Evolutionary conservation across 2,797 vertebrate species (phyloP).

Genomic region (Crocidura indochinensis): DNA sequence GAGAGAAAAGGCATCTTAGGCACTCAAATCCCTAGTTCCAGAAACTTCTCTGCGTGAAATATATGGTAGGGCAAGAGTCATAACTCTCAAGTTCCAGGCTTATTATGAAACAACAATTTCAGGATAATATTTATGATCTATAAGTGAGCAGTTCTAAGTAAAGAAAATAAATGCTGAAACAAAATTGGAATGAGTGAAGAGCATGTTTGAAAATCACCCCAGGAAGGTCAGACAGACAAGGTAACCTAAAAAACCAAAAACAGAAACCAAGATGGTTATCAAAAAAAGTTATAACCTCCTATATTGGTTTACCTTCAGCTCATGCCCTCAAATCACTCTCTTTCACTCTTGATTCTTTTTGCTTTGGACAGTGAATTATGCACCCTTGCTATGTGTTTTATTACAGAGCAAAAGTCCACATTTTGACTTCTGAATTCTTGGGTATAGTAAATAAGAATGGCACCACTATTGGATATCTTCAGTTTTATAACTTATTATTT

Average conservation of each 20-base stretch:
- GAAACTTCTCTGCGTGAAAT: not conserved
- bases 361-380: not conserved
- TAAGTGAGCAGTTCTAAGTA: slow-evolving; percentile 38
- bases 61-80: not conserved
- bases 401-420: too few species aligned
- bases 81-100: not conserved
- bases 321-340: not conserved
- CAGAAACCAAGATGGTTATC: not conserved
- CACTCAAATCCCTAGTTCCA: not conserved
- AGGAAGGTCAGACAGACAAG: slow-evolving; percentile 1
- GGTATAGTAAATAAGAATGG: too few species aligned
- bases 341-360: not conserved
- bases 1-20: slow-evolving; percentile 25
- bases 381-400: not conserved
- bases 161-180: slow-evolving; percentile 12
- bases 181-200: not conserved
- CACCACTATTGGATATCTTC: too few species aligned
- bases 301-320: not conserved
- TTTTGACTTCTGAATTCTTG: too few species aligned
- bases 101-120: slow-evolving; percentile 5
- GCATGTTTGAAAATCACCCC: slow-evolving; percentile 25
- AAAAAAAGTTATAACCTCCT: not conserved
- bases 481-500: too few species aligned
- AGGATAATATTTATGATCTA: slow-evolving; percentile 4
- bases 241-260: not conserved